Evolutionary conservation across 2,888 invertebrate genomes (phyloP), one percentile per base, ranked within the genome.

Genomic region (Dysmachus trigonus): DNA sequence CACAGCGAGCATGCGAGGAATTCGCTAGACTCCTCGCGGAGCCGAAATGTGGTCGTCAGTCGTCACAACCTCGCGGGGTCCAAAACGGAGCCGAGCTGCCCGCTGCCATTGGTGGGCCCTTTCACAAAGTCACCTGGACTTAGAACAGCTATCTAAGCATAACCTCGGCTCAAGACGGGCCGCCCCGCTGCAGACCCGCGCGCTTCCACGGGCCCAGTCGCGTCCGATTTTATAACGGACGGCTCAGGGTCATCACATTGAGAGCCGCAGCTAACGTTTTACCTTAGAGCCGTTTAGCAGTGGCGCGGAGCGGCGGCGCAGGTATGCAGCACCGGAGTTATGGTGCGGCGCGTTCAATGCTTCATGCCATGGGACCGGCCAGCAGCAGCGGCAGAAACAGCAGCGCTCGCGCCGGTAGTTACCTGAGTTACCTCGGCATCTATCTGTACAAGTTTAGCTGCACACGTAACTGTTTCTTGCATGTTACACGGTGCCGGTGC

Each of bases 381-480:
- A 35, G 33, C 5, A 41, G 82, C 13, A 35, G 33, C 5, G 47
- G 41, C 30, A n/a, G n/a, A n/a, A n/a, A n/a, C n/a, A n/a, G 10
- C 27, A 22, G 53, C 8, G n/a, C 6, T 6, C 8, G 22, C 1
- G 1, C 15, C 15, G 41, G 35, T 22, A 51, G 79, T 47, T 79
- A 35, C 73, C 73, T 73, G 53, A 62, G 62, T 35, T 76, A 47
- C 53, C 81, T 51, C 47, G 51, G 73, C 35, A 18, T 35, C 81
- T 83, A 83, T 72, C 71, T 41, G 15, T 83, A 83, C 83, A 38
- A 72, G 83, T 83, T 72, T 71, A 72, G 72, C 83, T 83, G 83
- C 81, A 72, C 83, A 73, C 81, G 83, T 87, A 87, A 87, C 87
- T 87, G 87, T 87, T 87, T 81, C 85, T 86, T 85, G 86, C 87